phyloP scores from a whole-genome alignment of 2,888 invertebrate species.

The Lordiphosa andalusiaca region DNA sequence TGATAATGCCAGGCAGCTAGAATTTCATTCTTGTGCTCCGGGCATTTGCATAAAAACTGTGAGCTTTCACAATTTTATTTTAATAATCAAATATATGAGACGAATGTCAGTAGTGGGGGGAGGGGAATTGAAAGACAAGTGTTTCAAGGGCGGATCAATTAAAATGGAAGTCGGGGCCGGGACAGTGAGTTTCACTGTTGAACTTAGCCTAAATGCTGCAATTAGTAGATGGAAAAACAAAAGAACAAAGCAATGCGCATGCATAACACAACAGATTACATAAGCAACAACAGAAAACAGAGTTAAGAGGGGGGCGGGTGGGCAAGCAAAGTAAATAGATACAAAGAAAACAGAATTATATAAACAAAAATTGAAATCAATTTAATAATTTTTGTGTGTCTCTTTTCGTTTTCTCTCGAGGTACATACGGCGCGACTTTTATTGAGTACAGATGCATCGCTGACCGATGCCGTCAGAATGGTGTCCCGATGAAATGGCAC shows the following conservation, averaged over 20 bases:
- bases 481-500: constrained; percentile 80
- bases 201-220: constrained; percentile 33
- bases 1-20: constrained; percentile 44
- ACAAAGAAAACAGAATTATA: constrained; percentile 25
- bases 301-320: neutral
- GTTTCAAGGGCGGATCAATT: constrained; percentile 53
- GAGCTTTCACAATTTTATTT: constrained; percentile 9
- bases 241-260: constrained; percentile 35
- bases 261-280: constrained; percentile 46
- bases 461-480: constrained; percentile 82
- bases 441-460: constrained; percentile 85
- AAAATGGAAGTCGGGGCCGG: constrained; percentile 19
- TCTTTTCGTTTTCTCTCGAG: constrained; percentile 3
- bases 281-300: constrained; percentile 35
- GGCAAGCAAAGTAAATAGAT: constrained; percentile 27
- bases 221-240: constrained; percentile 36
- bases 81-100: too few relatives aligned
- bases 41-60: constrained; percentile 49
- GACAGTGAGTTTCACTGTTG: constrained; percentile 6
- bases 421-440: constrained; percentile 82
- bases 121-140: too few relatives aligned
- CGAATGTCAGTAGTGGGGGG: too few relatives aligned
- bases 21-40: constrained; percentile 8
- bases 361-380: constrained; percentile 55
- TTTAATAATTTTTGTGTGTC: constrained; percentile 25